Conservation (phyloP, 23 tunicate species). For the Diplosoma virens region DNA sequence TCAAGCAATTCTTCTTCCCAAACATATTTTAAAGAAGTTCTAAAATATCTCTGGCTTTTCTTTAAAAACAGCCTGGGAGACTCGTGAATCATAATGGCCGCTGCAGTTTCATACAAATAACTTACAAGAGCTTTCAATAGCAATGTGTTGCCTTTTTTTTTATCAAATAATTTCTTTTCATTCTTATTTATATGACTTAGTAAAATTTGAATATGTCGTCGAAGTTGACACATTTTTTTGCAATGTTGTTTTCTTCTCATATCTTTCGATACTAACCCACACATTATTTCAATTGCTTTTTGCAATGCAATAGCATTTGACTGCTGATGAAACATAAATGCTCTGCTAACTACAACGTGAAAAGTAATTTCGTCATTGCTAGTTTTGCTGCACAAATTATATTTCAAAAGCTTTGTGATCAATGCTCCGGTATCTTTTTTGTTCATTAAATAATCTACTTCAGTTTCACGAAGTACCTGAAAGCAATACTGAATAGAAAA, state of each 20-base stretch:
- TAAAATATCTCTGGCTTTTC: too few species aligned
- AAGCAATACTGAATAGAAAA: neutral
- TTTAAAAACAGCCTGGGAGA: too few species aligned
- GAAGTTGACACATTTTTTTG: neutral
- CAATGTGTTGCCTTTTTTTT: too few species aligned
- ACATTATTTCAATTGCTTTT: neutral
- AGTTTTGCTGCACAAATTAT: constrained; percentile 5
- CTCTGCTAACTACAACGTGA: constrained; percentile 2
- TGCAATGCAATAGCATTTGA: neutral
- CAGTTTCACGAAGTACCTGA: neutral
- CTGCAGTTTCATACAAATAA: too few species aligned
- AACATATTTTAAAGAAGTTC: too few species aligned
- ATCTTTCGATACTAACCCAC: constrained; percentile 15
- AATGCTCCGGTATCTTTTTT: neutral
- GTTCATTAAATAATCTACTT: neutral
- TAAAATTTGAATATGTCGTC: neutral
- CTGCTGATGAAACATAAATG: neutral
- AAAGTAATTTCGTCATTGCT: constrained; percentile 9
- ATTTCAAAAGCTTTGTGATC: neutral
- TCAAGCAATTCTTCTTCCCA: too few species aligned
- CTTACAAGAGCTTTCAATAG: too few species aligned
- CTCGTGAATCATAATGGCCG: too few species aligned
- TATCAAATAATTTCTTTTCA: too few species aligned
- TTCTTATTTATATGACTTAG: constrained; percentile 1
- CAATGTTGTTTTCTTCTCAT: neutral